Conservation (phyloP, 2,888 invertebrate species). For the Lasioglossum oenotherae region DNA sequence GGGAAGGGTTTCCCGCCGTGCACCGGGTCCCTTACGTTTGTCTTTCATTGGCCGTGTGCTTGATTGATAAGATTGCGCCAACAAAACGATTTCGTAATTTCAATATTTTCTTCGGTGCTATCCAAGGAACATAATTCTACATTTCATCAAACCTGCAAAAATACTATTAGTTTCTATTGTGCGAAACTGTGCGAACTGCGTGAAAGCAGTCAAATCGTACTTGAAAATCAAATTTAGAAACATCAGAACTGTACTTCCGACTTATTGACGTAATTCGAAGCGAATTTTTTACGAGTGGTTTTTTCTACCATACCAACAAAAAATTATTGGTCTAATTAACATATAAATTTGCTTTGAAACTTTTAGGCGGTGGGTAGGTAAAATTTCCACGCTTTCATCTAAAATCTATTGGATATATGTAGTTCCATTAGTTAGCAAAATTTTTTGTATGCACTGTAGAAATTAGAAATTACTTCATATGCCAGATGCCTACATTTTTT, state of each 20-base stretch:
- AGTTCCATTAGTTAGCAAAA: neutral
- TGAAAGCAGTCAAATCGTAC: neutral
- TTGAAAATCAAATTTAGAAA: neutral
- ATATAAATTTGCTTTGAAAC: neutral
- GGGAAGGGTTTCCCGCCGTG: slow-evolving; percentile 27
- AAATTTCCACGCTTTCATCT: neutral
- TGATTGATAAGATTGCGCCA: slow-evolving; percentile 23
- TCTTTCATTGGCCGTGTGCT: slow-evolving; percentile 30
- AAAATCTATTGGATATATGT: neutral
- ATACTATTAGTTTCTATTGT: neutral
- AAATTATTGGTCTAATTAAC: neutral
- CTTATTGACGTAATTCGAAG: neutral
- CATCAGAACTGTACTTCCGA: neutral
- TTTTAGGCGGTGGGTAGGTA: neutral
- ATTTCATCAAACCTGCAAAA: neutral
- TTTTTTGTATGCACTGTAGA: neutral
- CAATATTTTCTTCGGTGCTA: neutral
- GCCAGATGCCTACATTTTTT: neutral
- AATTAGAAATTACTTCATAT: too few species aligned
- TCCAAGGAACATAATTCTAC: neutral
- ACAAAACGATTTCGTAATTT: slow-evolving; percentile 1
- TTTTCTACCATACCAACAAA: neutral
- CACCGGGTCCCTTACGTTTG: neutral
- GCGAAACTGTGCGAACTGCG: neutral
- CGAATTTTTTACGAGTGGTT: neutral